Evolutionary conservation across 1,140 invertebrate genomes (phyloP).

Genomic region (Colletes latitarsis): DNA sequence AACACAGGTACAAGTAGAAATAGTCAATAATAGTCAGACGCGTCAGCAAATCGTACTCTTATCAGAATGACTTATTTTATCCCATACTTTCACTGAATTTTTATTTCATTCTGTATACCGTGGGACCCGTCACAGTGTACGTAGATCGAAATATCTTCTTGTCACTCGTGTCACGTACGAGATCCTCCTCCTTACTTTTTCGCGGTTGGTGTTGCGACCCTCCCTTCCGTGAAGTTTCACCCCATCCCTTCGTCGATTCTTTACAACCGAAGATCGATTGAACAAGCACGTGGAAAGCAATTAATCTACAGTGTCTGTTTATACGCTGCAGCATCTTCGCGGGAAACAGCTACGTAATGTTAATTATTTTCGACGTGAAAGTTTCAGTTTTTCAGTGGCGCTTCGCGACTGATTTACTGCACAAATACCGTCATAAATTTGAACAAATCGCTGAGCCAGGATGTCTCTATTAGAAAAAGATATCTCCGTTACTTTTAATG

Average conservation of each 20-base stretch:
- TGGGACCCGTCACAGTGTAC: no score
- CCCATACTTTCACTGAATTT: no score
- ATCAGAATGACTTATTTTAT: no score
- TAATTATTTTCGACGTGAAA: not conserved
- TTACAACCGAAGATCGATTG: constrained; percentile 8
- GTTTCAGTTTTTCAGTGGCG: not conserved
- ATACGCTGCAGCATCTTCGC: not conserved
- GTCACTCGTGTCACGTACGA: constrained; percentile 39
- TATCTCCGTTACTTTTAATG: no score
- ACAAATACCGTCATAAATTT: no score
- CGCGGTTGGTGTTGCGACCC: constrained; percentile 4
- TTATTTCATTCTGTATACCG: no score
- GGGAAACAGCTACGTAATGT: not conserved
- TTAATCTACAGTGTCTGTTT: constrained; percentile 7
- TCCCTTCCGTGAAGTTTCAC: constrained; percentile 2
- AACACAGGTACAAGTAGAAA: no score
- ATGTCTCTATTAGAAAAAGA: no score
- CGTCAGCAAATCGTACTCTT: no score
- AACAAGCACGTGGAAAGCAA: not conserved
- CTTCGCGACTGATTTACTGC: not conserved
- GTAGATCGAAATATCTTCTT: constrained; percentile 27
- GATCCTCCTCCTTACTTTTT: constrained; percentile 41
- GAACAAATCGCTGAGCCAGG: no score
- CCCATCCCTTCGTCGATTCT: constrained; percentile 1
- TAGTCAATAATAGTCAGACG: no score